Base-by-base conservation (phyloP, 1,140 invertebrate species). In the Drosophila paulistorum region DNA sequence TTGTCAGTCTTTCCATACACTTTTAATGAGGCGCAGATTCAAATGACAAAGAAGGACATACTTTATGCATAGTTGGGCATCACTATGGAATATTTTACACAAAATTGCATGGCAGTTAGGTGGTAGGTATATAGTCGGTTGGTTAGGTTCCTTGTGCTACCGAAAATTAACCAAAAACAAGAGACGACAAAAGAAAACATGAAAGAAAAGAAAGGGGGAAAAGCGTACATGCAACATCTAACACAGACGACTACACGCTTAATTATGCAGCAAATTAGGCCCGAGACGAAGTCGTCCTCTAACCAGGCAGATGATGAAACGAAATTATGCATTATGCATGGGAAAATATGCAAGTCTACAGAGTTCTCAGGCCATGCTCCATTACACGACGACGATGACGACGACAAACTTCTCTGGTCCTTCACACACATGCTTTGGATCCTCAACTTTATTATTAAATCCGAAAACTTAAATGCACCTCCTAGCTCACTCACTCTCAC, bases 201-300 rank as follows among this genome's bases (percentile, higher is more conserved):
- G 58, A 14, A 42, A 60, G 63, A 54, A 9, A 26, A 26, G 35
- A 69, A 45, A 48, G 23, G 30, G 41, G 55, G 20, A 74, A 74
- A 45, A 51, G 26, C 9, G 39, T 62, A 60, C 42, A 55, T 51
- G 58, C 59, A 61, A 59, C 54, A 71, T 71, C 37, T 63, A 41
- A 64, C 63, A 78, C 71, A 77, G 76, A 84, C 68, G 80, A 72
- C 76, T 89, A 78, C 84, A 80, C 58, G 74, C 83, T 84, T 89
- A 87, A 87, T 87, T 87, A 87, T 84, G 84, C 85, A 89, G 79
- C 84, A 87, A 87, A 89, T 90, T 89, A 90, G 85, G 81, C 85
- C 77, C 81, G 61, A 74, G 84, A 73, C 58, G 17, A 13, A 74
- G 66, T 71, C 58, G 54, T 65, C 26, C 51, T 35, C 62, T 64